Evolutionary conservation across 2,113 vertebrate genomes (phyloP).

Genomic region (Xyrauchen texanus): DNA sequence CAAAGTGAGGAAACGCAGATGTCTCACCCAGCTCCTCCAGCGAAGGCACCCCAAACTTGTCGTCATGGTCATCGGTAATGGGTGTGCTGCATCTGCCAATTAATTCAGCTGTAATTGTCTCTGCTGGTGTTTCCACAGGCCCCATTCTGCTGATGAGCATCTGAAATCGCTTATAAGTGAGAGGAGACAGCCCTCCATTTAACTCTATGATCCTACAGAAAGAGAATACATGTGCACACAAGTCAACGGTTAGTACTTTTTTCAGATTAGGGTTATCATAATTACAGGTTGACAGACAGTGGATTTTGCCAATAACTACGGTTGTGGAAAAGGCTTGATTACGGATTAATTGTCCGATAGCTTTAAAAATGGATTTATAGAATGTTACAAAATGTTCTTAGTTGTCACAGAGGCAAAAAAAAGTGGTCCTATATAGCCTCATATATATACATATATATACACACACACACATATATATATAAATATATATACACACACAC

Average conservation of each 20-base stretch:
- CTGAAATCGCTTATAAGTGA: constrained; percentile 90
- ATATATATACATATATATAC: no score
- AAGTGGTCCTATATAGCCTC: no score
- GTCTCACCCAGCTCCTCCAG: constrained; percentile 84
- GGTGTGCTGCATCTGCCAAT: constrained; percentile 81
- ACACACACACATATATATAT: no score
- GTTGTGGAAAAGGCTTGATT: no score
- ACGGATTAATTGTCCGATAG: no score
- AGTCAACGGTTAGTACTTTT: background rate
- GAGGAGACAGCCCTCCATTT: constrained; percentile 85
- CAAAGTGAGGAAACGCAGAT: constrained; percentile 44
- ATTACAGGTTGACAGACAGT: background rate
- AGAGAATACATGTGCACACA: background rate
- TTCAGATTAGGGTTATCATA: background rate
- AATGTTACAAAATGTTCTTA: no score
- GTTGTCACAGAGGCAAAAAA: no score
- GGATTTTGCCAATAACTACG: no score
- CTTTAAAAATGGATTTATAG: no score
- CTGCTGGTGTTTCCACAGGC: constrained; percentile 79
- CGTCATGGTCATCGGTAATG: constrained; percentile 78
- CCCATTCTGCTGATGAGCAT: constrained; percentile 87
- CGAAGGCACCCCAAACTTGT: constrained; percentile 72
- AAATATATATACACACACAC: no score
- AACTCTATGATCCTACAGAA: constrained; percentile 82
- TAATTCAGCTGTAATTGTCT: constrained; percentile 82